Evolutionary conservation across 2,113 vertebrate species (phyloP), one percentile per base, ranked within the genome.

Genomic region (Rhipidura dahli): DNA sequence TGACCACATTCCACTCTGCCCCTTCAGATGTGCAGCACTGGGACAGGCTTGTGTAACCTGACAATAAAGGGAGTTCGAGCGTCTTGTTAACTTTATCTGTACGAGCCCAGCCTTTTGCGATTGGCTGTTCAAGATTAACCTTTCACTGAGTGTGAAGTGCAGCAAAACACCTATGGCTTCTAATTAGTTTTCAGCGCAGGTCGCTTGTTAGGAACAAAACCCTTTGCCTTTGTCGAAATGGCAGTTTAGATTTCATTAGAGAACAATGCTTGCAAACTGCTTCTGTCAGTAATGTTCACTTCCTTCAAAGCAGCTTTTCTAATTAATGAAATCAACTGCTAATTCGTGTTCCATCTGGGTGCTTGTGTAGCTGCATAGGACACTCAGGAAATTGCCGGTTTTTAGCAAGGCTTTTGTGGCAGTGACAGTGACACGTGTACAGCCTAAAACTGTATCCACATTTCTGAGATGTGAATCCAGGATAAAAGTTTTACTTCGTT

Each of bases 1-100:
- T 21, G n/a, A 13, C 19, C 1, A 0, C 40, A 3, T 0, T 4
- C 28, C 2, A 0, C 9, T 26, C 44, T 78, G 66, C 49, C 57
- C 6, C 0, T 33, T 40, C 49, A 22, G 15, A 13, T 37, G 51
- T 37, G 56, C 69, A 11, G 53, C 3, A 2, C 50, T 15, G 49
- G 51, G 47, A 23, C 15, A 47, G 33, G 13, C 27, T 35, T 18
- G 5, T 31, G 4, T 24, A n/a, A 54, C 14, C 28, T 24, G 35
- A 14, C 39, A 2, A 0, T 9, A 35, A 44, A 53, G 49, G 35
- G 15, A 23, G 20, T 33, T 37, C 0, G 0, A 78, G n/a, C 28
- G 31, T n/a, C 35, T 83, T 20, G 1, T 11, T 59, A 17, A 11
- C 44, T 57, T 59, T 61, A 23, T 53, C n/a, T 23, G 7, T 35